These are phyloP conservation scores for Neolamprologus sp. DNA, from an alignment of 2,113 vertebrate genomes.

Conservation along the genomic window DNA sequence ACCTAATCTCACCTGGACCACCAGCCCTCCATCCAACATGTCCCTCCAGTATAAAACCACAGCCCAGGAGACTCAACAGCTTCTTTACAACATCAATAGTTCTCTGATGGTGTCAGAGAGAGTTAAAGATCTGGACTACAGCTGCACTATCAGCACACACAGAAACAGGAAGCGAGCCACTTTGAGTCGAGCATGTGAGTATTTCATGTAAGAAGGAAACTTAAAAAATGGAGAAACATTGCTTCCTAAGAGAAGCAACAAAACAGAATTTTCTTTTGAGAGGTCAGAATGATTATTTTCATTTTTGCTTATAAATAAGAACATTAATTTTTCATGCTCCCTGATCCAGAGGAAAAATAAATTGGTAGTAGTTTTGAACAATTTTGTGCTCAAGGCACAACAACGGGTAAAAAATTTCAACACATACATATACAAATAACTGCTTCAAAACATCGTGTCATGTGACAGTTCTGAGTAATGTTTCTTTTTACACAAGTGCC, in stretches of 20 bases:
- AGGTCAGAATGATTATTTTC: neutral
- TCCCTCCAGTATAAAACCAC: neutral
- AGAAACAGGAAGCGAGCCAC: neutral
- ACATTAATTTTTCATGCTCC: neutral
- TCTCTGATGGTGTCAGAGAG: neutral
- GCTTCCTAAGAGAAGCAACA: neutral
- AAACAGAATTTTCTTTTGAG: neutral
- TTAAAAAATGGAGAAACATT: neutral
- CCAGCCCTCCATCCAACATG: neutral
- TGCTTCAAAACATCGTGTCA: neutral
- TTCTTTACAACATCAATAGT: neutral
- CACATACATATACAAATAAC: neutral
- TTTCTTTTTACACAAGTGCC: neutral
- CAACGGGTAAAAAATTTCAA: neutral
- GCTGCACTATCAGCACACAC: neutral
- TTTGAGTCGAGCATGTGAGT: neutral
- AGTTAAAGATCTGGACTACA: neutral
- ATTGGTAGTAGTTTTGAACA: neutral
- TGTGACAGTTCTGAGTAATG: neutral
- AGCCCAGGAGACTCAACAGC: neutral
- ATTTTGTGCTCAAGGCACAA: neutral
- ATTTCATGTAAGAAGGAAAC: neutral
- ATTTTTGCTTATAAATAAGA: neutral
- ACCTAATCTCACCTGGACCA: neutral
- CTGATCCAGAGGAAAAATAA: neutral